Evolutionary conservation across 2,113 vertebrate species (phyloP).

Genomic region (Gallinago jamesoni): DNA sequence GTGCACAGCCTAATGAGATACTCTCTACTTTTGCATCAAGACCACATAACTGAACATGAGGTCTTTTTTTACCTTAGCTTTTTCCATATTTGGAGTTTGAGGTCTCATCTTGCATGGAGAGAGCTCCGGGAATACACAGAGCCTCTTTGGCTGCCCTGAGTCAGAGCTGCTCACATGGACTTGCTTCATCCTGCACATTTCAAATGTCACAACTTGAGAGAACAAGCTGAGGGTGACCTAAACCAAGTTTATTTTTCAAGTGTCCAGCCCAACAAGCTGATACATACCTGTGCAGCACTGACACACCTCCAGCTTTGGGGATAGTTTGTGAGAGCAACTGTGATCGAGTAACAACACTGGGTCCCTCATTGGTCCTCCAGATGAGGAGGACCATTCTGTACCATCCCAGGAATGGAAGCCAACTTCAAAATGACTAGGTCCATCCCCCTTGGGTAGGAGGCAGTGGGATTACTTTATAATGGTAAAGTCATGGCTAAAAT

Average conservation of each 20-base stretch:
- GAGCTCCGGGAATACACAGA: neutral
- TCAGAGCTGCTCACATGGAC: neutral
- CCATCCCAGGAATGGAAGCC: neutral
- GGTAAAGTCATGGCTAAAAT: neutral
- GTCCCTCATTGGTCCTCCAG: neutral
- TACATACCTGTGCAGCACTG: neutral
- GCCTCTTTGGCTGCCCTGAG: neutral
- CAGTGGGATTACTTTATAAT: neutral
- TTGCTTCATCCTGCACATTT: neutral
- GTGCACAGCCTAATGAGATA: neutral
- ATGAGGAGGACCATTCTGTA: neutral
- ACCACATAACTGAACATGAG: neutral
- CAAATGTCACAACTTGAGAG: fast-evolving
- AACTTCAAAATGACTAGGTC: neutral
- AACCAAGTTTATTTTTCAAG: neutral
- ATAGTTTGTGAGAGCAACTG: neutral
- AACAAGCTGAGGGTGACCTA: neutral
- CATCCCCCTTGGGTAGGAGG: neutral
- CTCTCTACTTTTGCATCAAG: neutral
- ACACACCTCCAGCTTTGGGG: neutral
- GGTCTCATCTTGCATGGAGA: neutral
- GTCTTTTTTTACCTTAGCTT: neutral
- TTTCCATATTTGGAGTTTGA: neutral
- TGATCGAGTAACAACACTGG: neutral
- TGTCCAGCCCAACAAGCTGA: neutral